Evolutionary conservation across 2,113 vertebrate species (phyloP), one percentile per base, ranked within the genome.

Genomic region (Suncus etruscus): DNA sequence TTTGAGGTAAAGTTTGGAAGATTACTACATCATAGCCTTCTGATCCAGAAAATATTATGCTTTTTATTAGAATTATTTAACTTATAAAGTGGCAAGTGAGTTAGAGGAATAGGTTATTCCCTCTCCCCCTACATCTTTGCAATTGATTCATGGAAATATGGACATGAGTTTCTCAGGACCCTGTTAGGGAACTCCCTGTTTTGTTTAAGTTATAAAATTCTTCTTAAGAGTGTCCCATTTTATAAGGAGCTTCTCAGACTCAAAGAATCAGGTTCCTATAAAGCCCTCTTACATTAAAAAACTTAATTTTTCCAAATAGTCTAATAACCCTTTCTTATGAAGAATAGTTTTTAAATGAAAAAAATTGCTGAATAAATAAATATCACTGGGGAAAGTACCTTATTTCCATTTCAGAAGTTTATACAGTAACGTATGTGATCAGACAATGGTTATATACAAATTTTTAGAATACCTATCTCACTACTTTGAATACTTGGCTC

Each of bases 1-100:
- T 86, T 85, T 79, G 32, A 91, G 93, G 47, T 66, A 66, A 32
- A 61, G 48, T 90, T 90, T 76, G 15, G 45, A 77, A 12, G 83
- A 69, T n/a, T 68, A 25, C 22, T 94, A 1, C 20, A n/a, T 20
- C 27, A 61, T 61, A 31, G 6, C 58, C 84, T 81, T 27, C 8
- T 82, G 66, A 18, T 84, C 48, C 29, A 74, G 50, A 31, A 73
- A 39, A 66, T 48, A 16, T 61, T 73, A 79, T 70, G 27, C 12
- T 79, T 81, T 7, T 12, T 83, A 4, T 80, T 24, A 63, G 29
- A 15, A 32, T 83, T 39, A 70, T 27, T 73, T 74, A 74, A 3
- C 20, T 68, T 61, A 22, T 75, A 83, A 16, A 39, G 25, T 27
- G 14, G 29, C 24, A 54, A 27, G 22, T 32, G 14, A 27, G 8